Evolutionary conservation across 37 sponge, comb jelly and placozoan genomes (phyloP), one percentile per base, ranked within the genome.

Genomic region (Spongilla lacustris): DNA sequence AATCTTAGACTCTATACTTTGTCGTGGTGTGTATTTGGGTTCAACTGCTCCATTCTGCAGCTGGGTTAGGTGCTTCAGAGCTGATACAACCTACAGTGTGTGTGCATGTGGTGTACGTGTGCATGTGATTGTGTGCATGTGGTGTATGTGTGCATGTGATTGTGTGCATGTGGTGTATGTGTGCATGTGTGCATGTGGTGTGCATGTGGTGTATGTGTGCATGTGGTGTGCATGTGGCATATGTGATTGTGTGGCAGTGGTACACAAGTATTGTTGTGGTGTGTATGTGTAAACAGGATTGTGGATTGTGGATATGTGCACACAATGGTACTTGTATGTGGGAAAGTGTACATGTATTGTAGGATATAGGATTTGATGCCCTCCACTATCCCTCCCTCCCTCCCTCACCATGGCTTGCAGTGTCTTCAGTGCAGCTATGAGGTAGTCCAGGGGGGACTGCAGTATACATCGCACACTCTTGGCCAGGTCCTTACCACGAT

Each of bases 371-470:
- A n/a, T n/a, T n/a, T n/a, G n/a, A n/a, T n/a, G n/a, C 41, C 41
- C 41, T 41, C 67, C 31, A 13, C 66, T 28, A 22, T 0, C 23
- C 27, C 27, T 77, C n/a, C 28, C 31, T 68, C 81, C 14, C 81
- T 12, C 36, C 41, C 26, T 27, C 37, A 95, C 96, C 90, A 92
- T 91, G 46, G 82, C 76, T 46, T 90, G 89, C 14, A 95, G 73
- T 22, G 82, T 70, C 58, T 75, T 83, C 23, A 95, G 78, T 24
- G 86, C 86, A 0, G 87, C 85, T 9, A 92, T 66, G n/a, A 90
- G 88, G 82, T 95, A 83, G 83, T 95, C 93, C 28, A 66, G 77
- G 24, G 93, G 87, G 0, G 83, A 75, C 69, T 90, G 94, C 74
- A 96, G 67, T 84, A 96, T 90, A 24, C 31, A 50, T 21, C 91